These are phyloP conservation scores for Barypeithes pellucidus DNA, from an alignment of 2,888 invertebrate genomes.

Conservation along the genomic window DNA sequence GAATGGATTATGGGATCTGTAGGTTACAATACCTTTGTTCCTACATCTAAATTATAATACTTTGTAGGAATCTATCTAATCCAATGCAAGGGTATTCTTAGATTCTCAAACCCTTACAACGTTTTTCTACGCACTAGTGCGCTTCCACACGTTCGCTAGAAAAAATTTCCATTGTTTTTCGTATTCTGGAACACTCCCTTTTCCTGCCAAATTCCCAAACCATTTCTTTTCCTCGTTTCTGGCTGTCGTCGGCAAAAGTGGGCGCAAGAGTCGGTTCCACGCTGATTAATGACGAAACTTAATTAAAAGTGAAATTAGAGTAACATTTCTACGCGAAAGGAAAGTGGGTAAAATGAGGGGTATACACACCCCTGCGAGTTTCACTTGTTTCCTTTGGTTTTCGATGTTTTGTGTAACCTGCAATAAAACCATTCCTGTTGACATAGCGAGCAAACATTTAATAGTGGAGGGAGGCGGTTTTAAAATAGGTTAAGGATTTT, in stretches of 20 bases:
- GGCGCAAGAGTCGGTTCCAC: constrained; percentile 61
- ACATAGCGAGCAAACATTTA: no score
- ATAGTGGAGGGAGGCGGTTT: no score
- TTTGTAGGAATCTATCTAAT: no score
- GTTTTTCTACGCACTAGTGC: no score
- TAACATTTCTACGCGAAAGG: constrained; percentile 67
- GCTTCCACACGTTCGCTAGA: no score
- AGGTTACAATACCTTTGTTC: no score
- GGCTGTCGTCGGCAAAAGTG: constrained; percentile 54
- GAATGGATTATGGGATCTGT: no score
- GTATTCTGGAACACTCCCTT: constrained; percentile 31
- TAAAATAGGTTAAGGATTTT: no score
- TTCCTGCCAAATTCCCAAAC: constrained; percentile 15
- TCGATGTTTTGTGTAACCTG: constrained; percentile 16
- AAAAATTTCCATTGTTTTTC: neutral
- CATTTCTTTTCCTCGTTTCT: constrained; percentile 46
- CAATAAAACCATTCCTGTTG: neutral
- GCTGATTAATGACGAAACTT: constrained; percentile 73
- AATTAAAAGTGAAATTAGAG: constrained; percentile 72
- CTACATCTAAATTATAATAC: no score
- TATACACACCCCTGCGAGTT: constrained; percentile 20
- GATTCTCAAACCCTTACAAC: no score
- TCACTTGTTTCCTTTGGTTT: constrained; percentile 28
- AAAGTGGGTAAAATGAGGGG: constrained; percentile 44
- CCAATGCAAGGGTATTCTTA: no score